phyloP scores from a whole-genome alignment of 2,888 invertebrate species.

The Oxytorus armatus region DNA sequence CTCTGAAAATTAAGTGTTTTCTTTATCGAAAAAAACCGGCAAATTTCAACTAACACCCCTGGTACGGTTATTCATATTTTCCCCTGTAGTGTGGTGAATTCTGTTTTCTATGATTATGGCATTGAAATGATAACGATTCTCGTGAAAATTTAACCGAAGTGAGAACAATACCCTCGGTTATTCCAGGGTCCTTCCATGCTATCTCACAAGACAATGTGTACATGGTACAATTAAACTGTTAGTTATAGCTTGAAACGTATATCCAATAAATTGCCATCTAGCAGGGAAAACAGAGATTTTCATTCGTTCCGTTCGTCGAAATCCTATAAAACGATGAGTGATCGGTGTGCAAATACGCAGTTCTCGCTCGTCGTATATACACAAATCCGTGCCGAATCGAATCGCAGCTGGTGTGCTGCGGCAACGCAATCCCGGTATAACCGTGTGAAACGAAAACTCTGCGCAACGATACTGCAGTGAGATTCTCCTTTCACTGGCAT shows the following conservation, averaged over 20 bases:
- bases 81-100: background rate
- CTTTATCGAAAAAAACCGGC: too few species aligned
- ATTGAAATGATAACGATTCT: constrained; percentile 13
- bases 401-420: constrained; percentile 57
- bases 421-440: constrained; percentile 59
- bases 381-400: constrained; percentile 56
- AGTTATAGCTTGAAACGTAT: constrained; percentile 20
- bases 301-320: constrained; percentile 57
- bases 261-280: constrained; percentile 38
- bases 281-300: constrained; percentile 26
- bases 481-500: constrained; percentile 50
- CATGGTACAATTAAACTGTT: constrained; percentile 14
- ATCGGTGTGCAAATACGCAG: constrained; percentile 53
- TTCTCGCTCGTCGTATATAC: constrained; percentile 48
- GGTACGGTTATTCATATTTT: constrained; percentile 50
- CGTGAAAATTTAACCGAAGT: background rate
- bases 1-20: too few species aligned
- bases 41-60: too few species aligned
- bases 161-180: background rate
- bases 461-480: constrained; percentile 31
- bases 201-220: constrained; percentile 19
- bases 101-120: too few species aligned
- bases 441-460: constrained; percentile 60
- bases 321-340: constrained; percentile 67
- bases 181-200: background rate